Evolutionary conservation across 2,113 vertebrate species (phyloP).

Genomic region (Otocyon megalotis): DNA sequence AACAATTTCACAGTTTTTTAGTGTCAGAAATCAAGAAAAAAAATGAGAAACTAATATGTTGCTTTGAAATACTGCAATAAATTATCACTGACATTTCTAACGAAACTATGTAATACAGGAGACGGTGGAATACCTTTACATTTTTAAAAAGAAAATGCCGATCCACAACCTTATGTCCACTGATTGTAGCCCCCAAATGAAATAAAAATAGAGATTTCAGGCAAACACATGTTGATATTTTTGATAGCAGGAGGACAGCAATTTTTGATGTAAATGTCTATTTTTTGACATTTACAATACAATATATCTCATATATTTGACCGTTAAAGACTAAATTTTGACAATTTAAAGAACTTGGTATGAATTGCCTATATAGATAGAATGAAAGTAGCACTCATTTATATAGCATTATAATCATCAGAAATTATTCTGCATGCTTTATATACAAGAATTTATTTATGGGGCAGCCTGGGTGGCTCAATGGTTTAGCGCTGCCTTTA

Average conservation of each 20-base stretch:
- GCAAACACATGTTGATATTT: not conserved
- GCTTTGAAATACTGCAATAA: not conserved
- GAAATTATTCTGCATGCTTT: not conserved
- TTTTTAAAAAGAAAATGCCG: not conserved
- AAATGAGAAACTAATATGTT: not conserved
- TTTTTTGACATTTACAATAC: not conserved
- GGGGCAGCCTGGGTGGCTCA: too few species aligned
- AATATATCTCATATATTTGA: not conserved
- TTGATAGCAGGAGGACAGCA: not conserved
- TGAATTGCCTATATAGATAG: not conserved
- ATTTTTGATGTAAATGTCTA: too few species aligned
- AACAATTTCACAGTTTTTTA: not conserved
- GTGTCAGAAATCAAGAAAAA: not conserved
- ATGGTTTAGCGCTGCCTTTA: too few species aligned
- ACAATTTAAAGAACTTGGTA: not conserved
- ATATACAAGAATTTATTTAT: not conserved
- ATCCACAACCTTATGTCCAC: not conserved
- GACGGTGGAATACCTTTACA: not conserved
- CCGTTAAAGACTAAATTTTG: not conserved
- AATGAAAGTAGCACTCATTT: not conserved
- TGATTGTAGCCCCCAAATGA: not conserved
- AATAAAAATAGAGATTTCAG: not conserved
- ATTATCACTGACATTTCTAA: not conserved
- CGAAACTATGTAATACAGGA: not conserved
- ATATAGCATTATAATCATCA: not conserved